Conservation (phyloP, 2,888 invertebrate genomes). For the Deilephila porcellus region DNA sequence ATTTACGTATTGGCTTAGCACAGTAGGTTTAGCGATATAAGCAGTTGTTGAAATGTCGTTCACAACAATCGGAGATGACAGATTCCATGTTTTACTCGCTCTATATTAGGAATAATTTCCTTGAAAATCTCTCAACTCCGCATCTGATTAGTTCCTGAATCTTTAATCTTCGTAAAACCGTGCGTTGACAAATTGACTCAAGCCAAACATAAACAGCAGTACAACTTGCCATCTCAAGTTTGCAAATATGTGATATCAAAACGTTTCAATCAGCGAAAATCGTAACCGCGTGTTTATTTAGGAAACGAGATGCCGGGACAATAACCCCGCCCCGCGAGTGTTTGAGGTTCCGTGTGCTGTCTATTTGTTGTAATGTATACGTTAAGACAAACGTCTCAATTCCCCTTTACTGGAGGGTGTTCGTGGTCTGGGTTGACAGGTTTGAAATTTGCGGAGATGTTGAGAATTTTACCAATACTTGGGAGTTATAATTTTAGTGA, state of each 20-base stretch:
- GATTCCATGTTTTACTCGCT: too few relatives aligned
- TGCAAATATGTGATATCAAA: constrained; percentile 15
- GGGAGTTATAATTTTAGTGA: too few relatives aligned
- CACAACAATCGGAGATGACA: too few relatives aligned
- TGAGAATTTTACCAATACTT: not conserved
- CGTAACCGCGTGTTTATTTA: constrained; percentile 10
- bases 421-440: constrained; percentile 33
- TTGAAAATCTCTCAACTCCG: too few relatives aligned
- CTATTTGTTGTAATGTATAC: constrained; percentile 56
- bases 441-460: not conserved
- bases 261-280: constrained; percentile 23
- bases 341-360: constrained; percentile 27
- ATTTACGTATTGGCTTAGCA: too few relatives aligned
- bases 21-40: too few relatives aligned
- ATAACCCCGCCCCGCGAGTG: constrained; percentile 15
- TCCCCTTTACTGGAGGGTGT: constrained; percentile 46
- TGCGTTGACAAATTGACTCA: not conserved
- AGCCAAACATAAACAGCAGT: not conserved
- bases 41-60: too few relatives aligned
- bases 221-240: not conserved
- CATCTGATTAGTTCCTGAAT: too few relatives aligned
- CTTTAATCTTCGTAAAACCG: not conserved
- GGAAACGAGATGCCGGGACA: constrained; percentile 23
- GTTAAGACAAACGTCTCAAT: constrained; percentile 69
- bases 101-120: too few relatives aligned